These are phyloP conservation scores for Benitochromis conjunctus DNA, from an alignment of 2,113 vertebrate species.

Conservation along the genomic window DNA sequence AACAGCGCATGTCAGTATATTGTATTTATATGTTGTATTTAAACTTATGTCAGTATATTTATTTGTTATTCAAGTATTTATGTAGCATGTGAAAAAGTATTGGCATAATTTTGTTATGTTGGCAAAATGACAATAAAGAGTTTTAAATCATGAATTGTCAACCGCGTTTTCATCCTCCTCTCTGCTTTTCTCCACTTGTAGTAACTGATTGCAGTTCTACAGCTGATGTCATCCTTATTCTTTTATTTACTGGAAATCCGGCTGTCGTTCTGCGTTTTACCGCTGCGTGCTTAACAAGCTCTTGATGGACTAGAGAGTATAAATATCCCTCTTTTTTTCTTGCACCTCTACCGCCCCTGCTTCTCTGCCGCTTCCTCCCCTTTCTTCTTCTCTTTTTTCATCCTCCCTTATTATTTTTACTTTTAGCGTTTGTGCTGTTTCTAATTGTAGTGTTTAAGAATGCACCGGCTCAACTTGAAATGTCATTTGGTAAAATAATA, in stretches of 20 bases:
- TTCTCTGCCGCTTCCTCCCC: background rate
- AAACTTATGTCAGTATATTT: background rate
- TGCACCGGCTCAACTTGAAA: background rate
- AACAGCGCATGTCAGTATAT: background rate
- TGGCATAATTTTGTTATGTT: background rate
- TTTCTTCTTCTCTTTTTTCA: background rate
- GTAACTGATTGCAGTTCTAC: slow-evolving; percentile 6
- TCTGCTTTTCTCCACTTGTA: background rate
- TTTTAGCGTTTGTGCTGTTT: background rate
- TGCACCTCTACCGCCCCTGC: background rate
- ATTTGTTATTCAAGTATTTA: background rate
- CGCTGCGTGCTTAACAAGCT: slow-evolving; percentile 15
- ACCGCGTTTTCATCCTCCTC: background rate
- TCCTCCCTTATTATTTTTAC: background rate
- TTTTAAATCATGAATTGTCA: background rate
- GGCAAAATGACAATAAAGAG: background rate
- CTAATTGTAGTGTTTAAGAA: background rate
- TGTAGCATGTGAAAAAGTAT: background rate
- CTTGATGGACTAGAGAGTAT: slow-evolving; percentile 25
- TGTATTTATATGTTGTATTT: background rate
- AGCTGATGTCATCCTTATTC: slow-evolving; percentile 4
- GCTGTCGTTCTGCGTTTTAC: slow-evolving; percentile 13
- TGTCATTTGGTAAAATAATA: background rate
- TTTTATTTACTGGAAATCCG: slow-evolving; percentile 30
- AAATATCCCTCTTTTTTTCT: slow-evolving; percentile 29